Percentiles rank a stretch among this genome's conserved stretches.
These are phyloP conservation scores for Phymastichus coffea DNA, from an alignment of 1,140 invertebrate genomes.

Conservation along the genomic window DNA sequence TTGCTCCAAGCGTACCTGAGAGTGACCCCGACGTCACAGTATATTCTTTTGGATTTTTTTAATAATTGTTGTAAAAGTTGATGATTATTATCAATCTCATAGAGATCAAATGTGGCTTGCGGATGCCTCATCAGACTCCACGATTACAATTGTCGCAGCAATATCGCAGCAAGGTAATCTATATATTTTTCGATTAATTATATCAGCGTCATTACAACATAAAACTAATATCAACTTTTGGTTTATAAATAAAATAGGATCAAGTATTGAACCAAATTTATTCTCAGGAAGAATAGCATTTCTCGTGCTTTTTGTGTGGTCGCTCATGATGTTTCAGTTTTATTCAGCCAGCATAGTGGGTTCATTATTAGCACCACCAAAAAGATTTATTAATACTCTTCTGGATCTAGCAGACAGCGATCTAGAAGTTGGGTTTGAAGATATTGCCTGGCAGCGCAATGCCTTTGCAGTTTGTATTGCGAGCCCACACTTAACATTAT, in stretches of 20 bases:
- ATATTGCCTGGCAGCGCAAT: constrained; percentile 63
- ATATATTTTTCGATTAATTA: no score
- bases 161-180: constrained; percentile 59
- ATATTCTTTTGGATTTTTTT: constrained; percentile 37
- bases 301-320: constrained; percentile 64
- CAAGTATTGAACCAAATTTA: constrained; percentile 52
- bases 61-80: constrained; percentile 26
- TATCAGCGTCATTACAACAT: no score
- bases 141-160: constrained; percentile 50
- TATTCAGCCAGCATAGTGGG: constrained; percentile 75
- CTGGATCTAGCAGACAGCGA: constrained; percentile 63
- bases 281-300: constrained; percentile 63
- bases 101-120: constrained; percentile 7
- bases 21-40: no score
- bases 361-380: constrained; percentile 65
- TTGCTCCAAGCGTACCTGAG: no score
- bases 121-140: constrained; percentile 35
- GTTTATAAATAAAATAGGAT: constrained; percentile 45
- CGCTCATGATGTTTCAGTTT: constrained; percentile 67
- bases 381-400: constrained; percentile 63
- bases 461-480: constrained; percentile 62
- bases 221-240: no score
- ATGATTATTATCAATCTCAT: constrained; percentile 13
- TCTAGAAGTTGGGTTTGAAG: constrained; percentile 62
- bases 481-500: no score